Conservation (phyloP, 2,888 invertebrate genomes). For the Acanthosoma haemorrhoidale region DNA sequence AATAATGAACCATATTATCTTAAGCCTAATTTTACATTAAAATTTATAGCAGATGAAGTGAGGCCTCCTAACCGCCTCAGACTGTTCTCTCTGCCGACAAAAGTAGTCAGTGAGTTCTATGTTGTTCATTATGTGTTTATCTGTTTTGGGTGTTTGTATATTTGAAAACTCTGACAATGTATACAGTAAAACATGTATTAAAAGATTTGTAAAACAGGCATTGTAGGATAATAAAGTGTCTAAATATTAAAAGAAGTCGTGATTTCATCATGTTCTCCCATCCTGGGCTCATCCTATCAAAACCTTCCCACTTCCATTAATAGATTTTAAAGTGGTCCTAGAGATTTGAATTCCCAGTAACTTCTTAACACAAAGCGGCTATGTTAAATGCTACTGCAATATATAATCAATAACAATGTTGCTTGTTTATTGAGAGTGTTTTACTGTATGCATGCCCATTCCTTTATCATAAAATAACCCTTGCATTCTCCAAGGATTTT, state of each 20-base stretch:
- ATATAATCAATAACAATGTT: too few species aligned
- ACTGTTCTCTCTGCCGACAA: slow-evolving; percentile 45
- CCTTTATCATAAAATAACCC: not conserved
- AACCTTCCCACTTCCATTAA: too few species aligned
- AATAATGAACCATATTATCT: too few species aligned
- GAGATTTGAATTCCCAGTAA: too few species aligned
- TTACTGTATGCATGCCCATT: not conserved
- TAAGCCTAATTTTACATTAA: not conserved
- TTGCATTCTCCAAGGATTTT: not conserved
- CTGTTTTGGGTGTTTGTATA: not conserved
- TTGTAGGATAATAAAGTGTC: too few species aligned
- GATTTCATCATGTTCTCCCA: too few species aligned
- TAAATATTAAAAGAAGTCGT: too few species aligned
- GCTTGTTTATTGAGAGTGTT: not conserved
- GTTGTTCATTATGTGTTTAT: not conserved
- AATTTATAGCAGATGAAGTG: slow-evolving; percentile 36
- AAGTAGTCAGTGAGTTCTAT: slow-evolving; percentile 42
- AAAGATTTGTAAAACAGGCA: too few species aligned
- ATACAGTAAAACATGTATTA: not conserved
- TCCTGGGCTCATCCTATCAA: too few species aligned
- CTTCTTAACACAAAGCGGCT: too few species aligned
- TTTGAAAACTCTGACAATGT: not conserved
- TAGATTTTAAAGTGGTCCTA: too few species aligned
- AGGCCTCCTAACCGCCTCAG: slow-evolving; percentile 44
- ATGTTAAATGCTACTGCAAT: too few species aligned